Conservation (phyloP, 2,888 invertebrate genomes). For the Drosophila sordidapex region DNA sequence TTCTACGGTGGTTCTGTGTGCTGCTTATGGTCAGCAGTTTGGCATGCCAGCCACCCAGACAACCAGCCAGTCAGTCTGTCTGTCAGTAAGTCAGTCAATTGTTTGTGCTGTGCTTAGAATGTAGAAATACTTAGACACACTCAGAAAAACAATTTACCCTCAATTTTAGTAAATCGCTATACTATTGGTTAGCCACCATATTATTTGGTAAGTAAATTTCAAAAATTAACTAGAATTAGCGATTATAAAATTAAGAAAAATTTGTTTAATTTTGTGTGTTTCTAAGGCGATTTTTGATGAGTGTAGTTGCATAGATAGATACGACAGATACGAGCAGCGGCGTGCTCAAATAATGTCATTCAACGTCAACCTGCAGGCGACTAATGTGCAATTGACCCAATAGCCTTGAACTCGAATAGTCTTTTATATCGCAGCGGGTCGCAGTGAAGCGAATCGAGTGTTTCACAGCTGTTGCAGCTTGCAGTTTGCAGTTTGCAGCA, state of each 20-base stretch:
- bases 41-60: constrained; percentile 12
- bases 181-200: neutral
- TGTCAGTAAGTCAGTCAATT: constrained; percentile 12
- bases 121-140: neutral
- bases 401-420: constrained; percentile 79
- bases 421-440: constrained; percentile 5
- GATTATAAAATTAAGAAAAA: too few relatives aligned
- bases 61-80: neutral
- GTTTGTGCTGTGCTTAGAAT: constrained; percentile 2
- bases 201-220: neutral
- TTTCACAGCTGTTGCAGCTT: constrained; percentile 38
- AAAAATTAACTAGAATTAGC: too few relatives aligned
- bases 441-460: constrained; percentile 42
- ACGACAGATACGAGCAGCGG: constrained; percentile 23
- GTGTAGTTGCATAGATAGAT: constrained; percentile 13
- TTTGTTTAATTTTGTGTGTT: neutral
- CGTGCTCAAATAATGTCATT: constrained; percentile 70
- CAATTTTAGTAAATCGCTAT: neutral
- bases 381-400: constrained; percentile 78
- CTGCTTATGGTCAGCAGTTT: constrained; percentile 10
- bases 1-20: neutral
- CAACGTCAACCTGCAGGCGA: constrained; percentile 78
- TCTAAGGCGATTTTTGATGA: neutral
- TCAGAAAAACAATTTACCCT: neutral
- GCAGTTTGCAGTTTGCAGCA: constrained; percentile 47